Evolutionary conservation across 2,113 vertebrate species (phyloP).

Genomic region (Coptodon rendalli): DNA sequence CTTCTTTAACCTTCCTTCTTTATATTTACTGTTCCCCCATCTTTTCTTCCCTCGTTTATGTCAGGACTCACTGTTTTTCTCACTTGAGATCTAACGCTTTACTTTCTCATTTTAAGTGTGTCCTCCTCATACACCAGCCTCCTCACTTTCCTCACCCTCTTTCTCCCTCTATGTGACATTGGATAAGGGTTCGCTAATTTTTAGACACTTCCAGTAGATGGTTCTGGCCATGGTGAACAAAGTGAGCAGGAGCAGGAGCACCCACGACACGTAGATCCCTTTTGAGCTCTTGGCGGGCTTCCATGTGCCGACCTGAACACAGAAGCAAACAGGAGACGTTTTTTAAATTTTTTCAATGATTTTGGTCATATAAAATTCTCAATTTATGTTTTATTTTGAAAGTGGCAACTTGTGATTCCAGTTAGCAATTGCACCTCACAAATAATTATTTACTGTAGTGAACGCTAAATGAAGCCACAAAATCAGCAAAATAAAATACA

Average conservation of each 20-base stretch:
- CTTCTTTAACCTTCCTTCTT: background rate
- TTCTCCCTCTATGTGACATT: constrained; percentile 27
- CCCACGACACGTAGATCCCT: constrained; percentile 64
- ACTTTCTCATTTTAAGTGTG: background rate
- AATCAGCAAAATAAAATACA: background rate
- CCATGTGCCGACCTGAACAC: constrained; percentile 60
- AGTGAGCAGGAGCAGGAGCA: constrained; percentile 37
- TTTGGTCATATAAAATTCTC: too few relatives aligned
- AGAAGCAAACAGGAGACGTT: fast-evolving
- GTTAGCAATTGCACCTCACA: background rate
- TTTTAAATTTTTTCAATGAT: background rate
- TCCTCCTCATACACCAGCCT: background rate
- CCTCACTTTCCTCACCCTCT: background rate
- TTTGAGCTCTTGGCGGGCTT: background rate
- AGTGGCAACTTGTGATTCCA: background rate
- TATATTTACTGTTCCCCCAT: background rate
- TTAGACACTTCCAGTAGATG: constrained; percentile 68
- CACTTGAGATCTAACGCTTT: background rate
- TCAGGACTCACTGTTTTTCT: background rate
- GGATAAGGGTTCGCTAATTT: constrained; percentile 62
- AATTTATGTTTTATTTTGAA: background rate
- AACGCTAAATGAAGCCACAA: background rate
- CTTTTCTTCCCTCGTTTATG: background rate
- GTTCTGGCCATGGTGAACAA: constrained; percentile 42
- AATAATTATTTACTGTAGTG: background rate